A percentile compares a stretch with the other conserved stretches of the same genome.
Evolutionary conservation across 2,888 invertebrate genomes (phyloP).

Genomic region (Drosophila algonquin): DNA sequence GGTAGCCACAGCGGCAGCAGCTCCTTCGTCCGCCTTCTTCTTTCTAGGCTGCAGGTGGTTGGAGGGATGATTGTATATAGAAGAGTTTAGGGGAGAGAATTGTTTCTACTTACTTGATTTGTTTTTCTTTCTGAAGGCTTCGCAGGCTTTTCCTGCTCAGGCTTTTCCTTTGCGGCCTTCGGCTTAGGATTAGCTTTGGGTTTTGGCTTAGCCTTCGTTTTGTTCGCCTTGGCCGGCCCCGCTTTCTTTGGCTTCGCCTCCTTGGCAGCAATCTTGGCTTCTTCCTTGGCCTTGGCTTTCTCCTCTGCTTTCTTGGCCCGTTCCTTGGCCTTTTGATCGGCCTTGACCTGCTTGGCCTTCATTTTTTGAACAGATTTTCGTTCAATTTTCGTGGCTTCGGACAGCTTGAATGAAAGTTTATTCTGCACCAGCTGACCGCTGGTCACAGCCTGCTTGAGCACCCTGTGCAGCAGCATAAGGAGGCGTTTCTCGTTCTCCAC

Average conservation of each 20-base stretch:
- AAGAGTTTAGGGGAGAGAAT: neutral
- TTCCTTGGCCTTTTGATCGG: neutral
- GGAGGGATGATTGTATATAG: too few relatives aligned
- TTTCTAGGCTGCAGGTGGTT: constrained; percentile 4
- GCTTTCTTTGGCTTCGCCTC: neutral
- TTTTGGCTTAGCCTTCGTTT: too few relatives aligned
- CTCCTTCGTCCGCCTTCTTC: neutral
- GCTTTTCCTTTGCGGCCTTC: constrained; percentile 5
- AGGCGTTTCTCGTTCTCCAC: constrained; percentile 1
- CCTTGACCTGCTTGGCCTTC: constrained; percentile 5
- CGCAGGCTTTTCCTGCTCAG: neutral
- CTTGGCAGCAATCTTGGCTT: neutral
- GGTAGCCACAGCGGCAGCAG: neutral
- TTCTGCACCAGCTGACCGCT: constrained; percentile 11
- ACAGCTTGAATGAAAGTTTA: constrained; percentile 21
- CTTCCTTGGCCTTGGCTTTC: neutral
- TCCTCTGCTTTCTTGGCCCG: constrained; percentile 3
- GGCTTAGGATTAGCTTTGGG: neutral
- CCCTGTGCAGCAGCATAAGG: neutral
- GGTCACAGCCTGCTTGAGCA: constrained; percentile 10
- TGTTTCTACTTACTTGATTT: neutral
- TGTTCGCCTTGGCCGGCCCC: neutral
- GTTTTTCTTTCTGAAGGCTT: constrained; percentile 2
- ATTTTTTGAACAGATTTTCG: constrained; percentile 19
- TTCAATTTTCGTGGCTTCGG: neutral